These are phyloP conservation scores for Eulemur rufifrons DNA, from an alignment of 2,113 vertebrate genomes.

Conservation along the genomic window DNA sequence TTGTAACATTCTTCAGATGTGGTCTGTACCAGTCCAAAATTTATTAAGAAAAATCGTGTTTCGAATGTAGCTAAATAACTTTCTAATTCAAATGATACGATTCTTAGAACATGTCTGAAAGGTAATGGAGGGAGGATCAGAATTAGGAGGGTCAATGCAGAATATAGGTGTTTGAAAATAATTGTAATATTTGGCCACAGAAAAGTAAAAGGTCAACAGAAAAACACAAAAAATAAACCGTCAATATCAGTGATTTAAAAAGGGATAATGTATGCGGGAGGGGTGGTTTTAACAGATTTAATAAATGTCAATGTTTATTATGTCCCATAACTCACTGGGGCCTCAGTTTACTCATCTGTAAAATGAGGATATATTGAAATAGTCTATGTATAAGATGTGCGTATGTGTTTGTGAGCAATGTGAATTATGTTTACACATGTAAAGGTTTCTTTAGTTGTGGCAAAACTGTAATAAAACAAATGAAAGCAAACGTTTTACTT, in stretches of 20 bases:
- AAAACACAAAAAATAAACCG: background rate
- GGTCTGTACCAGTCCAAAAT: background rate
- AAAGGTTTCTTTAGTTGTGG: background rate
- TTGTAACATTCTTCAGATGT: background rate
- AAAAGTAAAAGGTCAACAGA: background rate
- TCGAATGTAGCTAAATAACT: background rate
- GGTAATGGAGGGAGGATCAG: background rate
- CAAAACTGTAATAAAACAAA: background rate
- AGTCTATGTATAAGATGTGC: background rate
- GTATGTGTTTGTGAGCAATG: background rate
- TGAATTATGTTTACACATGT: background rate
- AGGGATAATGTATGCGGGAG: background rate
- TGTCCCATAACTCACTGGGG: background rate
- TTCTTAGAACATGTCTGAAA: background rate
- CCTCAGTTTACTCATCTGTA: background rate
- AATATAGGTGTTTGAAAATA: background rate
- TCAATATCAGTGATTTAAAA: background rate
- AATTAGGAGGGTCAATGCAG: background rate
- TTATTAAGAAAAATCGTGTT: background rate
- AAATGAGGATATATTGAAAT: background rate
- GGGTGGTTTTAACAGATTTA: no score
- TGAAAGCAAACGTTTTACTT: background rate
- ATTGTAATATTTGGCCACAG: background rate
- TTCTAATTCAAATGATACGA: background rate
- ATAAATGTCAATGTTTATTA: no score